These are phyloP conservation scores for Scleropages formosus DNA, from an alignment of 2,797 vertebrate genomes.

Conservation along the genomic window DNA sequence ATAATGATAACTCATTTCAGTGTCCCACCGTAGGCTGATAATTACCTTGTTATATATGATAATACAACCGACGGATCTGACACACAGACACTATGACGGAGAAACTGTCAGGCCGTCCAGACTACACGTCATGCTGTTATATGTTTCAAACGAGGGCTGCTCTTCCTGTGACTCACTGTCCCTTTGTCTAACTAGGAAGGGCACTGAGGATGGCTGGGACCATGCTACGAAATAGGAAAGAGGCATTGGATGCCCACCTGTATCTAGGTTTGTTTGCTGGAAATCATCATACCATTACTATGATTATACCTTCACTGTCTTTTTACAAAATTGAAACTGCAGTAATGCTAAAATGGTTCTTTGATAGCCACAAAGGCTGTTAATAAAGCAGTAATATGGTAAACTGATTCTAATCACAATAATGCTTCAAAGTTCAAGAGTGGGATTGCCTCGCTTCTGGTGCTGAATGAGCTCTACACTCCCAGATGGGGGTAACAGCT, in stretches of 20 bases:
- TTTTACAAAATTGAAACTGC: too few species aligned
- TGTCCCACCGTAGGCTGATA: slow-evolving; percentile 36
- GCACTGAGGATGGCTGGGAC: too few species aligned
- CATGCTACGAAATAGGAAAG: too few species aligned
- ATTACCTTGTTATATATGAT: slow-evolving; percentile 37
- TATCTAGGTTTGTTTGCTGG: too few species aligned
- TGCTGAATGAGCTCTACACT: neutral
- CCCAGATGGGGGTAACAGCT: neutral
- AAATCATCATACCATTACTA: too few species aligned
- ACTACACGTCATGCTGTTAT: slow-evolving; percentile 21
- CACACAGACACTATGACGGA: slow-evolving; percentile 21
- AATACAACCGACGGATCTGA: slow-evolving; percentile 38
- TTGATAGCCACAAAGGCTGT: neutral
- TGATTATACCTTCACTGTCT: too few species aligned
- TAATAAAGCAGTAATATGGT: neutral
- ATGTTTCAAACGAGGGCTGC: neutral
- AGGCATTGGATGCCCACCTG: too few species aligned
- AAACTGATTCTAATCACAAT: neutral
- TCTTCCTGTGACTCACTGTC: neutral
- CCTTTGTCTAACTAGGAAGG: too few species aligned
- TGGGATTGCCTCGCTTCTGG: neutral
- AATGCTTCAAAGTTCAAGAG: neutral
- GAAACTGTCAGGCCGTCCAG: slow-evolving; percentile 30
- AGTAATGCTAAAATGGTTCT: too few species aligned
- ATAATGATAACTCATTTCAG: slow-evolving; percentile 39